Evolutionary conservation across 1,140 invertebrate genomes (phyloP).

Genomic region (Stegodyphus mimosarum): DNA sequence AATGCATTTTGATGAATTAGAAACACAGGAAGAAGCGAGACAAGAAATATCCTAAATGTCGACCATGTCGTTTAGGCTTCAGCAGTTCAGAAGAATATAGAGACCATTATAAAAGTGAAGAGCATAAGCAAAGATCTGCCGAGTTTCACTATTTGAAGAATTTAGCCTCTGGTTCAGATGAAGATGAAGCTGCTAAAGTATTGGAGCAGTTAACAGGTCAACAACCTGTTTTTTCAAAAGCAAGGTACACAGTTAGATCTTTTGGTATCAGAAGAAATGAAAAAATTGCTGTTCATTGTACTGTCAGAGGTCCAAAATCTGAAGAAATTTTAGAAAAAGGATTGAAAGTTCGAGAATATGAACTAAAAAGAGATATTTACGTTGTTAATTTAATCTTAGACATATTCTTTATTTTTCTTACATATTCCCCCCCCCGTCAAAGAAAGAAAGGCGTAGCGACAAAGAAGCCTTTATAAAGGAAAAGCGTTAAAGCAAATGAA

Average conservation of each 20-base stretch:
- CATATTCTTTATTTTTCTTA: no score
- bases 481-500: no score
- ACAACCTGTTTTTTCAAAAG: conserved; percentile 98
- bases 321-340: conserved; percentile 99
- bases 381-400: no score
- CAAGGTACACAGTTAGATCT: conserved; percentile 97
- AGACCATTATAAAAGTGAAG: conserved; percentile 59
- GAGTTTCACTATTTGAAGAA: conserved; percentile 57
- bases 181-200: conserved; percentile 75
- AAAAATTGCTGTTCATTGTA: conserved; percentile 99
- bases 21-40: conserved; percentile 54
- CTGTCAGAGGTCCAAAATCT: conserved; percentile 97
- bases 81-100: conserved; percentile 56
- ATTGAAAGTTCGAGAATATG: no score
- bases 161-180: conserved; percentile 54
- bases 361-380: no score
- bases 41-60: conserved; percentile 57
- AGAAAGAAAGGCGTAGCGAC: no score
- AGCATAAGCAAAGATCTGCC: conserved; percentile 48
- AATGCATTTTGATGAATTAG: no score
- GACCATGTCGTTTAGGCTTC: conserved; percentile 54
- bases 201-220: conserved; percentile 99
- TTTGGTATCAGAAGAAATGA: conserved; percentile 99
- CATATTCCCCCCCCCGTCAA: no score
- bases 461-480: no score